Conservation (phyloP, 1,140 invertebrate genomes). For the Bombus terrestris region DNA sequence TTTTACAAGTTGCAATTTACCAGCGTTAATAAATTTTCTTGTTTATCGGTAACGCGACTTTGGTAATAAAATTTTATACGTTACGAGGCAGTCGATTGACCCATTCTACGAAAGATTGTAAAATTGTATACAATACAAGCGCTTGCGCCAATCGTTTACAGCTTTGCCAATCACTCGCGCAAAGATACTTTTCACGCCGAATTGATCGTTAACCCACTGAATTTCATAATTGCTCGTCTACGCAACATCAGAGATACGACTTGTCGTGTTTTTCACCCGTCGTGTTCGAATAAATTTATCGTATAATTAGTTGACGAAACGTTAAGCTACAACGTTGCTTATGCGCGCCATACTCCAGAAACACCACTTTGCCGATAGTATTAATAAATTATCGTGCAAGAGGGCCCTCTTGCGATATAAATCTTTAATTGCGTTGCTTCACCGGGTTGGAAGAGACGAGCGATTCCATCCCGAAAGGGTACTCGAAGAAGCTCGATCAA, state of each 20-base stretch:
- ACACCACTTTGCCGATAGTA: background rate
- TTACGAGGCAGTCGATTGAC: no score
- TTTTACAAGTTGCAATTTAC: background rate
- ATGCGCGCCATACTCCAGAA: background rate
- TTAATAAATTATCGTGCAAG: background rate
- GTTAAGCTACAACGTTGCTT: background rate
- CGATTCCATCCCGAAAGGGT: background rate
- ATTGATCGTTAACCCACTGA: no score
- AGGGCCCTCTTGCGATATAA: background rate
- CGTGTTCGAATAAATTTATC: background rate
- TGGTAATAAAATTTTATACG: background rate
- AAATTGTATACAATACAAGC: background rate
- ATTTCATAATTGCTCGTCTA: no score
- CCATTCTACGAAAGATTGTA: background rate
- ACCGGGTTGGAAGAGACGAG: no score
- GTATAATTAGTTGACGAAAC: background rate
- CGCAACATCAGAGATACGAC: no score
- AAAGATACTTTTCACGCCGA: no score
- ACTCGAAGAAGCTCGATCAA: background rate
- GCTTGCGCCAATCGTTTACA: no score
- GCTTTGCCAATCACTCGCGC: no score
- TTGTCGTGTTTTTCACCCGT: no score
- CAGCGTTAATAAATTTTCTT: background rate
- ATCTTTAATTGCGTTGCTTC: background rate
- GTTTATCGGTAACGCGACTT: background rate